Conservation (phyloP, 2,797 vertebrate genomes). For the Hemibagrus guttatus region DNA sequence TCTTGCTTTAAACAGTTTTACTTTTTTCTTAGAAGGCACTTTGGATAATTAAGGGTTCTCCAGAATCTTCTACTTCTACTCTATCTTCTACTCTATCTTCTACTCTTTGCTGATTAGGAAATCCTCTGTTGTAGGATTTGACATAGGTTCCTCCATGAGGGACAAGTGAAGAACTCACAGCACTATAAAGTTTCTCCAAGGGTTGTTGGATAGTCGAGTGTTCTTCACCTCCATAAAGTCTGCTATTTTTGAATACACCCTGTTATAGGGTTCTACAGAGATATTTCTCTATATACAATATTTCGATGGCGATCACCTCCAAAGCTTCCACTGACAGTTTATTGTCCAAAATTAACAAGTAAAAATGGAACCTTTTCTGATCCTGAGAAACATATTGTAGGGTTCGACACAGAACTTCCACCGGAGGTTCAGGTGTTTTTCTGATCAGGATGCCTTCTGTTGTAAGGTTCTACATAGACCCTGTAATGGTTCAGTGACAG, state of each 20-base stretch:
- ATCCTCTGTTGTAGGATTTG: background rate
- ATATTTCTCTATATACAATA: background rate
- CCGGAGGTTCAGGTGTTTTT: background rate
- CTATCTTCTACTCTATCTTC: too few species aligned
- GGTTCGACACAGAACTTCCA: background rate
- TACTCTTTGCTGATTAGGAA: background rate
- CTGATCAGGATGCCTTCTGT: background rate
- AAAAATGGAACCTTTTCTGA: background rate
- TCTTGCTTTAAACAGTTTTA: background rate
- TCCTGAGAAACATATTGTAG: background rate
- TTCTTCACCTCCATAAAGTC: background rate
- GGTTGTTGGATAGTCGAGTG: background rate
- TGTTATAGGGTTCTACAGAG: background rate
- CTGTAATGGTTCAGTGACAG: background rate
- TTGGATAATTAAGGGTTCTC: background rate
- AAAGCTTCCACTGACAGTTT: background rate
- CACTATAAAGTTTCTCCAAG: background rate
- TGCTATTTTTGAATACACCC: background rate
- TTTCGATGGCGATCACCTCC: background rate
- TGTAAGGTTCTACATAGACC: background rate
- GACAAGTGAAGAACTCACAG: background rate
- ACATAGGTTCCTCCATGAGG: background rate
- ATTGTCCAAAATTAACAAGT: background rate
- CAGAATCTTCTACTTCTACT: background rate
- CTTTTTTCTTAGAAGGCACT: background rate